Evolutionary conservation across 2,113 vertebrate genomes (phyloP), one percentile per base, ranked within the genome.

Genomic region (Gallinago paraguaiae): DNA sequence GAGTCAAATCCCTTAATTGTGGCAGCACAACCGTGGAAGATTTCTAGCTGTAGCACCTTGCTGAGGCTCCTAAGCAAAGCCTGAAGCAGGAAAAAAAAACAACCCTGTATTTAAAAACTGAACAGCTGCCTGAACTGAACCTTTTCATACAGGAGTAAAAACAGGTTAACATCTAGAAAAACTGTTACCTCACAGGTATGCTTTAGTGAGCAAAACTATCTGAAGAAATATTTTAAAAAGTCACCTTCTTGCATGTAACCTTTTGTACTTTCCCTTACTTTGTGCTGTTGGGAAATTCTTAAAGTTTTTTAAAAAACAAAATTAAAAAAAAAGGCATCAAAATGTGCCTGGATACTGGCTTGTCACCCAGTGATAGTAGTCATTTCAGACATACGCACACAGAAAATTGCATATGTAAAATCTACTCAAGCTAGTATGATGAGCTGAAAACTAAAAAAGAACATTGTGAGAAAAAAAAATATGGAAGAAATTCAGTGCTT

Each of bases 1-100:
- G 86, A 96, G 90, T 92, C 90, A 96, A 97, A 91, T 39, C 41
- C 68, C 56, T 86, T 78, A 74, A 78, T 14, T 81, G 64, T 88
- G 69, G 72, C 85, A 94, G 56, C 33, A 89, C 35, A 79, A 41
- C 19, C 48, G 57, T 1, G 2, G 39, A 70, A 93, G 35, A 54
- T 82, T 87, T 79, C 53, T 64, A 74, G 57, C 48, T 72, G 28
- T 37, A 68, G 14, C 14, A 79, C 57, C 33, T 84, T 87, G 57
- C 0, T 71, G 22, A 22, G 33, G 10, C 33, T 69, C 27, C 68
- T 64, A 78, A 92, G 18, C 7, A 61, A 93, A 92, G 48, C 31
- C 22, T 82, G 46, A 70, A 83, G 39, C 13, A 67, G 23, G 27
- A 20, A 83, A 48, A 86, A 81, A 35, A 14, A 2, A 0, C 0